Conservation (phyloP, 1,140 invertebrate genomes). For the Coptotermes formosanus region DNA sequence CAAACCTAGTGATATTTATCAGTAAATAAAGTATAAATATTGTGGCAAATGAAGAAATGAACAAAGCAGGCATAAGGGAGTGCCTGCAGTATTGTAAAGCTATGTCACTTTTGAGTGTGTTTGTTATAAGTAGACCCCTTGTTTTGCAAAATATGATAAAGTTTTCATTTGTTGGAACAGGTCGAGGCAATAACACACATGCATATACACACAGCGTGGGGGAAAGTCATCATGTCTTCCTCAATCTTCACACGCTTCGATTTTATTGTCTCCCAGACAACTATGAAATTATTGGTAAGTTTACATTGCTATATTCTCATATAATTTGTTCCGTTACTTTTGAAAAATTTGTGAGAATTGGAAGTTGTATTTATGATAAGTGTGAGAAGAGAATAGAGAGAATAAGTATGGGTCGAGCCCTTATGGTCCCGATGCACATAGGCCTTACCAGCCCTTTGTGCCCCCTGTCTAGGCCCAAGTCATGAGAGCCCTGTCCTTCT, state of each 20-base stretch:
- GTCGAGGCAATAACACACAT: slow-evolving; percentile 95
- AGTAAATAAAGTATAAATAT: not conserved
- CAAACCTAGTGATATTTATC: not conserved
- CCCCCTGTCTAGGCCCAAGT: no score
- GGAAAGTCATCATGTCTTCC: slow-evolving; percentile 95
- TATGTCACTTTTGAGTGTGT: not conserved
- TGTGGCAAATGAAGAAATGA: not conserved
- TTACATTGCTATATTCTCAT: slow-evolving; percentile 12
- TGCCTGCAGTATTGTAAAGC: not conserved
- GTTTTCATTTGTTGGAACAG: slow-evolving; percentile 53
- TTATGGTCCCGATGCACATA: no score
- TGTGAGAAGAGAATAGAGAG: no score
- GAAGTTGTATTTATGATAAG: no score
- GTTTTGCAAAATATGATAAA: not conserved
- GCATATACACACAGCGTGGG: slow-evolving; percentile 98
- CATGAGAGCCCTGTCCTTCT: no score
- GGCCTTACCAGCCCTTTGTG: no score
- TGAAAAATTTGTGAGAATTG: no score
- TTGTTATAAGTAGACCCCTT: not conserved
- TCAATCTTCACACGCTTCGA: slow-evolving; percentile 95
- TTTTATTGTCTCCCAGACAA: slow-evolving; percentile 99
- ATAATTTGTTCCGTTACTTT: not conserved
- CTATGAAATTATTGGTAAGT: slow-evolving; percentile 95
- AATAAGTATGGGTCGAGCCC: no score
- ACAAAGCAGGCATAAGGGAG: not conserved